Evolutionary conservation across 2,888 invertebrate genomes (phyloP).

Genomic region (Belgica antarctica): DNA sequence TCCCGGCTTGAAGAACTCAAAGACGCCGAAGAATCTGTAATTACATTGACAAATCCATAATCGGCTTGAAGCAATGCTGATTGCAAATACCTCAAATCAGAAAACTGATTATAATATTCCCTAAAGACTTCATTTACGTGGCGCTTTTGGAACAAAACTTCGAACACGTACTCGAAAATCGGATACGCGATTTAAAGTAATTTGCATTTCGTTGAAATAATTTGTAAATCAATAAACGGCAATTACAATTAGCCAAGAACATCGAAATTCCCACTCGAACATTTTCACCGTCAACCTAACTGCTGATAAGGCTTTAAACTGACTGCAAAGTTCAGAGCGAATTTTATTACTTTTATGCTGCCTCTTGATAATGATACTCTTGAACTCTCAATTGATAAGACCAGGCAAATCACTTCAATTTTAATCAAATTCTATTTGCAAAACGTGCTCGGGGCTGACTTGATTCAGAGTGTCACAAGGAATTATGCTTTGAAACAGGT

Average conservation of each 20-base stretch:
- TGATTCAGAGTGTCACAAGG: too few species aligned
- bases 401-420: too few species aligned
- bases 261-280: neutral
- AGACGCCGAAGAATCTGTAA: slow-evolving; percentile 9
- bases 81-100: neutral
- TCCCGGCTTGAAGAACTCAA: neutral
- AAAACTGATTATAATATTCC: neutral
- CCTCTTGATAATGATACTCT: too few species aligned
- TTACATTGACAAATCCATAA: neutral
- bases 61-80: neutral
- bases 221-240: slow-evolving; percentile 1
- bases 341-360: too few species aligned
- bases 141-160: neutral
- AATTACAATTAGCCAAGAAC: neutral
- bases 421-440: too few species aligned
- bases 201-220: neutral
- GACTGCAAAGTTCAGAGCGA: too few species aligned
- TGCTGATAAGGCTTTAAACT: neutral
- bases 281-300: neutral
- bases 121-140: neutral
- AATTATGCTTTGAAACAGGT: too few species aligned
- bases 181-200: neutral
- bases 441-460: too few species aligned
- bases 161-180: neutral
- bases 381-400: too few species aligned